These are phyloP conservation scores for Pholis gunnellus DNA, from an alignment of 2,113 vertebrate species.

Conservation along the genomic window DNA sequence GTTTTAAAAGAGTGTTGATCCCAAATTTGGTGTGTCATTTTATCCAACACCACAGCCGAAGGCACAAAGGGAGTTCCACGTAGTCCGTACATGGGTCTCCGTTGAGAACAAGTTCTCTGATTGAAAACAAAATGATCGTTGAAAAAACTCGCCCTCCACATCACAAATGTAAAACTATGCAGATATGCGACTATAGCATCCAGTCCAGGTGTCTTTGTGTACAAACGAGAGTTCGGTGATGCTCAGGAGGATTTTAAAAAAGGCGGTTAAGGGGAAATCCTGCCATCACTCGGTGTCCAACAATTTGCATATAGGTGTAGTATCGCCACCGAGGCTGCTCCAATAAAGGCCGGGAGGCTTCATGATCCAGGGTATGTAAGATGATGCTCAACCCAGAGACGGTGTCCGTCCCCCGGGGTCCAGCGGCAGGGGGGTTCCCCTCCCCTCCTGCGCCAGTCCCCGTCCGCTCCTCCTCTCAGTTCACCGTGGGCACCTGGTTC, in stretches of 20 bases:
- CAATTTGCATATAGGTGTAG: conserved; percentile 24
- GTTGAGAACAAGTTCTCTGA: conserved; percentile 26
- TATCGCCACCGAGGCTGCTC: conserved; percentile 12
- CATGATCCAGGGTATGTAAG: conserved; percentile 22
- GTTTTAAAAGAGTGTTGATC: conserved; percentile 28
- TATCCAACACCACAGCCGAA: conserved; percentile 34
- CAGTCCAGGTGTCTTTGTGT: conserved; percentile 54
- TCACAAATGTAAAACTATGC: conserved; percentile 57
- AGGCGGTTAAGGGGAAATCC: conserved; percentile 25
- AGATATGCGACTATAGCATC: conserved; percentile 65
- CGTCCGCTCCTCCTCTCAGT: conserved; percentile 83
- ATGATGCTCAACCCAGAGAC: conserved; percentile 37
- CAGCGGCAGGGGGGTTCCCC: conserved; percentile 6
- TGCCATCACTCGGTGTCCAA: conserved; percentile 38
- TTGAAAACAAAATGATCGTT: conserved; percentile 3
- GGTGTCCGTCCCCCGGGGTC: conserved; percentile 14
- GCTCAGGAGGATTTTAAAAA: conserved; percentile 38
- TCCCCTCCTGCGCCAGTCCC: conserved; percentile 10
- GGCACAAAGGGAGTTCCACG: conserved; percentile 36
- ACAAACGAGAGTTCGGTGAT: conserved; percentile 56
- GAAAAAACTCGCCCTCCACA: conserved; percentile 45
- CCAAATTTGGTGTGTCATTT: conserved; percentile 40
- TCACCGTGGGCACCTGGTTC: conserved; percentile 98
- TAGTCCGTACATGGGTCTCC: conserved; percentile 47
- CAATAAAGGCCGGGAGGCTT: conserved; percentile 14